Base-by-base conservation (phyloP, 2,888 invertebrate genomes). In the Drosophila putrida region DNA sequence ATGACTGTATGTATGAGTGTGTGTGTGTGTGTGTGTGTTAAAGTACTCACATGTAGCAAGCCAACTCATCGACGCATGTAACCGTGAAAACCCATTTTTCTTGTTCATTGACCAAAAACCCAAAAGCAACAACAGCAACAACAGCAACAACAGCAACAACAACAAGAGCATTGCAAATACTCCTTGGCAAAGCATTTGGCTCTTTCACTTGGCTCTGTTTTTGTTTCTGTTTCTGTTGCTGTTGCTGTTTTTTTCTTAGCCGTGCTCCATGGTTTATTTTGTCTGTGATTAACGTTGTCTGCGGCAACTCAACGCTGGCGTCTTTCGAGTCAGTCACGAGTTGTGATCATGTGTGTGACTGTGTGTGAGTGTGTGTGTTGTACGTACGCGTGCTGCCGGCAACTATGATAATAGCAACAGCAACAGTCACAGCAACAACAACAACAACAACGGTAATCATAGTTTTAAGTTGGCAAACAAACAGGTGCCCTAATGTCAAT, bases 21-120 rank as follows among this genome's bases (percentile, higher is more conserved):
- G 44, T 49, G 35, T 53, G 49, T 49, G 28, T 58, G 13, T 25
- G 20, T 5, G 50, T 62, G 41, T 62, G 31, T 36, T 38, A 15
- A 44, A 60, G 50, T 61, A 74, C 65, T 58, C 44, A 28, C 43
- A 50, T 64, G 71, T 60, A 31, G 55, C 68, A 38, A 73, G 63
- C 54, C 15, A 70, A 41, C 58, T 70, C 36, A 49, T 65, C 68
- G 84, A 88, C 78, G 86, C 84, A 88, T 83, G 81, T 86, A 88
- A 86, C 89, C 85, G 89, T 86, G 85, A 86, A 86, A 88, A 78
- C 67, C 82, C 74, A 86, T 86, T 86, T 86, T 88, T 88, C 85
- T 88, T 86, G 89, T 88, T 86, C 85, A 88, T 88, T 86, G 85
- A 84, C 84, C 87, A 85, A 88, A 82, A 78, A 82, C 66, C 65